Conservation (phyloP, 2,797 vertebrate genomes). For the Anabacerthia variegaticeps region DNA sequence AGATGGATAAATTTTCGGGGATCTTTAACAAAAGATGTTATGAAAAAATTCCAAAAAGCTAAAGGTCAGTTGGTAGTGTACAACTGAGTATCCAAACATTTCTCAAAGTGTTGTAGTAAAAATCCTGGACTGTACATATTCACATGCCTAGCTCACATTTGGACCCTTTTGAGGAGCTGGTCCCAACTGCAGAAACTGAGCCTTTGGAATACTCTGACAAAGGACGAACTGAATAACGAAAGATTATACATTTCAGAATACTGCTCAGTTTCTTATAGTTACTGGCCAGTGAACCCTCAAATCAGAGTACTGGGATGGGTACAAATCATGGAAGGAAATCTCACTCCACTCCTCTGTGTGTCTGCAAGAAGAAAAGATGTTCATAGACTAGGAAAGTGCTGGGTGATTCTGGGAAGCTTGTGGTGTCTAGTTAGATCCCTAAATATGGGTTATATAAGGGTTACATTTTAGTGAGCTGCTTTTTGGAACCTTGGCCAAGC, state of each 20-base stretch:
- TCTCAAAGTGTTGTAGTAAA: background rate
- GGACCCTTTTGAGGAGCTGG: background rate
- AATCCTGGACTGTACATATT: background rate
- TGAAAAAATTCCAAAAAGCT: background rate
- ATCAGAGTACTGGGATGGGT: background rate
- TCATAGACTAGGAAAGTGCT: background rate
- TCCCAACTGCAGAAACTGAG: background rate
- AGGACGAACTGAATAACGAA: background rate
- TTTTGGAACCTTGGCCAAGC: background rate
- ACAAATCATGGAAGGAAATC: background rate
- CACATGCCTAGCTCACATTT: background rate
- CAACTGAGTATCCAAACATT: background rate
- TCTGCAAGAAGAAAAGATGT: background rate
- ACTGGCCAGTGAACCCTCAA: background rate
- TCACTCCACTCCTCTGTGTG: background rate
- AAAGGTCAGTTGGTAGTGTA: background rate
- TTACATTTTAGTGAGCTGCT: background rate
- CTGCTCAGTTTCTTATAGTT: background rate
- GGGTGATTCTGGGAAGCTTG: background rate
- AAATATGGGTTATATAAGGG: background rate
- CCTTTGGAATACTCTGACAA: background rate
- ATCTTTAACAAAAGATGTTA: background rate
- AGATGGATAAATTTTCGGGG: background rate
- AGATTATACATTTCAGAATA: background rate
- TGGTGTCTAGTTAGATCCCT: background rate